Evolutionary conservation across 1,140 invertebrate genomes (phyloP).

Genomic region (Nebria ingens): DNA sequence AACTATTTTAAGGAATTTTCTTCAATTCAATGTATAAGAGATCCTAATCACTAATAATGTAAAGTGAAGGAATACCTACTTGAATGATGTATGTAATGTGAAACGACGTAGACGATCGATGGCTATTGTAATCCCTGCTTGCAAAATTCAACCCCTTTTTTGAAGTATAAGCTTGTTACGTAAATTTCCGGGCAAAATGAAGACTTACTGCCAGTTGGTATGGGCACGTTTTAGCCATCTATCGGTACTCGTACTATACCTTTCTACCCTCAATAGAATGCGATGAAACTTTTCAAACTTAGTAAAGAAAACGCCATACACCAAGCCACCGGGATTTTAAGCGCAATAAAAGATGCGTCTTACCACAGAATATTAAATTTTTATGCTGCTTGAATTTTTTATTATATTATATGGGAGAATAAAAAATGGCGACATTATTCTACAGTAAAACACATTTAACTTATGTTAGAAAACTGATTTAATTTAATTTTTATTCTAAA

Average conservation of each 20-base stretch:
- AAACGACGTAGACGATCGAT: neutral
- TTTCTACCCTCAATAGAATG: neutral
- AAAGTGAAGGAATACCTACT: too few species aligned
- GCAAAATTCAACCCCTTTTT: neutral
- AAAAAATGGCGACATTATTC: too few species aligned
- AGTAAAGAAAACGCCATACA: neutral
- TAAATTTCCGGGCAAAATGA: conserved; percentile 1
- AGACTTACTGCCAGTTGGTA: conserved; percentile 8
- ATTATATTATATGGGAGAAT: too few species aligned
- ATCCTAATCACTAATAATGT: too few species aligned
- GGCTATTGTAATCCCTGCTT: neutral
- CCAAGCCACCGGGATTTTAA: neutral
- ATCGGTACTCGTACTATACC: neutral
- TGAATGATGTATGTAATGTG: too few species aligned
- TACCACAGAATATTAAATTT: neutral
- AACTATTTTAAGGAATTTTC: too few species aligned
- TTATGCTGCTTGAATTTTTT: neutral
- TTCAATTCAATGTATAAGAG: too few species aligned
- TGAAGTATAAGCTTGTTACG: conserved; percentile 6
- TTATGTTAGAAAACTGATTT: too few species aligned
- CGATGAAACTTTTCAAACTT: conserved; percentile 4
- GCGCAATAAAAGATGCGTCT: neutral
- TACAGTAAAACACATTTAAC: too few species aligned
- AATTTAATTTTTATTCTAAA: too few species aligned
- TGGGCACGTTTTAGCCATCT: conserved; percentile 6